Evolutionary conservation across 1,140 invertebrate genomes (phyloP), one percentile per base, ranked within the genome.

Genomic region (Dinothrombium tinctorium): DNA sequence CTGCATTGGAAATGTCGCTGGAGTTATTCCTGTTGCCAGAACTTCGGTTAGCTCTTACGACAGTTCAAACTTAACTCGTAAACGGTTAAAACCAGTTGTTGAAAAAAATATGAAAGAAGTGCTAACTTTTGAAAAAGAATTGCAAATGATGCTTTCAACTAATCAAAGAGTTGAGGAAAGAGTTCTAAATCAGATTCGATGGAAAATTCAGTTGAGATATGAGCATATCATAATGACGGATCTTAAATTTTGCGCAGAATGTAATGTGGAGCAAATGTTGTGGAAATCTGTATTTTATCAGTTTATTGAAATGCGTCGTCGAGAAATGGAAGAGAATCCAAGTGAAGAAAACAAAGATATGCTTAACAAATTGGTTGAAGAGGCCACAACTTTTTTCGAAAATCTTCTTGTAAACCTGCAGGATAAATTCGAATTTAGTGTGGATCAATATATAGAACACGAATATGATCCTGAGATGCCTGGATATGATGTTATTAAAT

Each of bases 271-370:
- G 52, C 74, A 81, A 51, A 70, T 77, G 53, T 72, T 90, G 54
- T 90, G 84, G 84, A 87, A 87, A 41, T 31, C 83, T 42, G 61
- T 82, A 0, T 90, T 80, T 58, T 80, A 90, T 53, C 82, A 83
- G 55, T 72, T 87, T 22, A 84, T 89, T 45, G 82, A 89, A 58
- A 64, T 74, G 40, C 59, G 79, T 47, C 61, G 75, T 47, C 72
- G 80, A 57, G 64, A 63, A 33, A 66, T 74, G 51, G 52, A 56
- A 14, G 64, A 68, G 23, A 33, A 50, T 9, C 33, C 33, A 2
- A 17, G 14, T 2, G 12, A 33, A 19, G 9, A 14, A 33, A 33
- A 2, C 15, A 73, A 74, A 45, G 58, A 68, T 45, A 64, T 71
- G 24, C 62, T 83, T 51, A 58, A 76, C 28, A 64, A 66, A 47